A percentile compares a stretch with the other conserved stretches of the same genome.
Evolutionary conservation across 1,140 invertebrate species (phyloP).

Genomic region (Acyrthosiphon pisum): DNA sequence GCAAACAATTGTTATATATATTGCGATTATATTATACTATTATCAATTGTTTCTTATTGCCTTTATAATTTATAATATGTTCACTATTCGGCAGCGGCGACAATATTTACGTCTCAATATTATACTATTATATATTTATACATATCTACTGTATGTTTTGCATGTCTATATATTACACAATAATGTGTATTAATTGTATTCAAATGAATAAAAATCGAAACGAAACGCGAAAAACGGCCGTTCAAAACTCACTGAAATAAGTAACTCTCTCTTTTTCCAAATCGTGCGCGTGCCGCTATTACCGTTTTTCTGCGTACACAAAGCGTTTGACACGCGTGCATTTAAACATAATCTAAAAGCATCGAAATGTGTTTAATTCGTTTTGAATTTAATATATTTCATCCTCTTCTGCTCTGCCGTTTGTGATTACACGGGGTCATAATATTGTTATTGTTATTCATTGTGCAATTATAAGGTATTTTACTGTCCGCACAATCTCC

Average conservation of each 20-base stretch:
- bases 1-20: too few species aligned
- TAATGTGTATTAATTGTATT: not conserved
- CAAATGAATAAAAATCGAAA: not conserved
- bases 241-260: not conserved
- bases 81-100: too few species aligned
- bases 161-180: too few species aligned
- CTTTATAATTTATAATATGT: not conserved
- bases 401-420: too few species aligned
- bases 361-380: not conserved
- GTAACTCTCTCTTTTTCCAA: not conserved
- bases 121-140: too few species aligned
- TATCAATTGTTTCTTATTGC: not conserved
- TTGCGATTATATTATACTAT: not conserved
- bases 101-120: too few species aligned
- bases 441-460: not conserved
- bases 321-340: not conserved
- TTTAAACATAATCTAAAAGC: too few species aligned
- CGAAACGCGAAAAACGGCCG: not conserved
- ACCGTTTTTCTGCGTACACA: not conserved
- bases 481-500: too few species aligned
- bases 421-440: not conserved
- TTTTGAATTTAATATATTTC: not conserved
- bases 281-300: not conserved
- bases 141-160: too few species aligned
- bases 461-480: not conserved